These are phyloP conservation scores for Bilobella aurantiaca DNA, from an alignment of 1,140 invertebrate species.

Conservation along the genomic window DNA sequence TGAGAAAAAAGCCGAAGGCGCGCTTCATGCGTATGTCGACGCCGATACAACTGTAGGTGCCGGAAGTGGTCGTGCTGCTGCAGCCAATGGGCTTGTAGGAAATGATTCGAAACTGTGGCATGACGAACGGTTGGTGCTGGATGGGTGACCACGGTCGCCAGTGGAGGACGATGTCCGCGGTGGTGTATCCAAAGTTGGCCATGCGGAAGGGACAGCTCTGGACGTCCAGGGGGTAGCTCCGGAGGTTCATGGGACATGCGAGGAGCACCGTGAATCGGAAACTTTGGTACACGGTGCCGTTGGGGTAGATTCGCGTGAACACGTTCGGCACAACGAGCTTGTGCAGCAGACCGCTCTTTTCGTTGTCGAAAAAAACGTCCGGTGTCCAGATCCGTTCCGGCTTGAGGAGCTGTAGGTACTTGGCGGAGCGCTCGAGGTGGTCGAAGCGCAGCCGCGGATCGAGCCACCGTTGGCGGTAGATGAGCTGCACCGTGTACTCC, in stretches of 20 bases:
- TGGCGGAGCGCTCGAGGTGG: slow-evolving; percentile 14
- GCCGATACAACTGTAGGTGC: slow-evolving; percentile 20
- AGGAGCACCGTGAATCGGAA: slow-evolving; percentile 39
- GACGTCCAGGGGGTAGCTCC: slow-evolving; percentile 45
- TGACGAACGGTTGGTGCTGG: slow-evolving; percentile 44
- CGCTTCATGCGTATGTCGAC: slow-evolving; percentile 10
- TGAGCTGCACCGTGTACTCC: slow-evolving; percentile 26
- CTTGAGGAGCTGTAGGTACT: slow-evolving; percentile 4
- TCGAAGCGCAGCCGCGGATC: slow-evolving; percentile 17
- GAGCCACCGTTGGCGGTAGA: slow-evolving; percentile 22
- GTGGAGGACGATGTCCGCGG: slow-evolving; percentile 44
- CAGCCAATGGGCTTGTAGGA: neutral
- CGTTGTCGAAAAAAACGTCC: slow-evolving; percentile 26
- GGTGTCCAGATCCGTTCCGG: slow-evolving; percentile 19
- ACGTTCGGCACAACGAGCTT: slow-evolving; percentile 21
- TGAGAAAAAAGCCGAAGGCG: slow-evolving; percentile 36
- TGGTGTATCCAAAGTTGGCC: slow-evolving; percentile 47
- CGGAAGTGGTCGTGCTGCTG: neutral
- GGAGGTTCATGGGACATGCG: slow-evolving; percentile 45
- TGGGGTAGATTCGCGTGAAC: slow-evolving; percentile 21
- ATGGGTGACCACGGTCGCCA: slow-evolving; percentile 46
- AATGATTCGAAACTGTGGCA: slow-evolving; percentile 42
- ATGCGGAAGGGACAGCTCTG: slow-evolving; percentile 42
- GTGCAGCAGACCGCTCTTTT: slow-evolving; percentile 19
- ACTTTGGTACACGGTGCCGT: slow-evolving; percentile 20